Conservation (phyloP, 1,140 invertebrate genomes). For the Trypoxylus dichotomus region DNA sequence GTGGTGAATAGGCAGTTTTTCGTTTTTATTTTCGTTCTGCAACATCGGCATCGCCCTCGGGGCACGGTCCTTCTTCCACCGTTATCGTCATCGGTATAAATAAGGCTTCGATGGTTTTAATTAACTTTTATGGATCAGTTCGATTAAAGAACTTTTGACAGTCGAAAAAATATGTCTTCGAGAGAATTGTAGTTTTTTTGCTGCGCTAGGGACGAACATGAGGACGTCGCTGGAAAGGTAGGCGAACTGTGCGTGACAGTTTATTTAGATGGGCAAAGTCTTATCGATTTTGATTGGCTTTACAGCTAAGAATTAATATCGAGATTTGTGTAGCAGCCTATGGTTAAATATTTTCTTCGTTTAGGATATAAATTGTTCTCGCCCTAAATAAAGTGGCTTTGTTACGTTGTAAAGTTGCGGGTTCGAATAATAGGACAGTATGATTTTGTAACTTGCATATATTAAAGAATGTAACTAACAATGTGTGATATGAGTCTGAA, state of each 20-base stretch:
- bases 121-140: slow-evolving; percentile 10
- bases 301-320: no score
- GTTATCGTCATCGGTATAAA: slow-evolving; percentile 14
- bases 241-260: neutral
- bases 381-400: no score
- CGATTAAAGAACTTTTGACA: slow-evolving; percentile 15
- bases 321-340: no score
- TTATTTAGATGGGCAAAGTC: no score
- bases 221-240: neutral
- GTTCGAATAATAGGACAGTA: no score
- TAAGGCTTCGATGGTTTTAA: slow-evolving; percentile 17
- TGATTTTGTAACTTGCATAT: no score
- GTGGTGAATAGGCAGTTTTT: neutral
- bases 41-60: neutral
- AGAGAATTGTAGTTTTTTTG: neutral
- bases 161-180: neutral
- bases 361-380: no score
- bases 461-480: no score
- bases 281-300: no score
- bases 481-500: no score
- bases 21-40: neutral
- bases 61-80: neutral
- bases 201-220: neutral
- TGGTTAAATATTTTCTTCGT: no score
- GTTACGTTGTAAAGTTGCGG: no score